A percentile compares a stretch with the other conserved stretches of the same genome.
phyloP scores from a whole-genome alignment of 2,888 invertebrate genomes.

The Drosophila subquinaria region DNA sequence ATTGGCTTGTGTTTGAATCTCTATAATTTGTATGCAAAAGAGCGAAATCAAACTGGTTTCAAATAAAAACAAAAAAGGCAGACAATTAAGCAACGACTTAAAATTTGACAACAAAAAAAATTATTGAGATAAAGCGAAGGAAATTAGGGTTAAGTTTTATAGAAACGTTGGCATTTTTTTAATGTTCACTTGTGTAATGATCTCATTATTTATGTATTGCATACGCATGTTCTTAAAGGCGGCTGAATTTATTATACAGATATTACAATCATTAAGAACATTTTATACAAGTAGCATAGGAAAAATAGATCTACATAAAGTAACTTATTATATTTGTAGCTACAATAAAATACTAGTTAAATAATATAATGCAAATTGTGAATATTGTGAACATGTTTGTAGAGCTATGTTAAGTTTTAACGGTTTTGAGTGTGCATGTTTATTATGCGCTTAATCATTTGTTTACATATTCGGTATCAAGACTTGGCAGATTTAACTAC shows the following conservation, averaged over 20 bases:
- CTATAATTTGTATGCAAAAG: slow-evolving; percentile 15
- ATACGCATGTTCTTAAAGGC: slow-evolving; percentile 1
- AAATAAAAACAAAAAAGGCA: background rate
- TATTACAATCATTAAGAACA: background rate
- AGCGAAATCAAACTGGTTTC: slow-evolving; percentile 19
- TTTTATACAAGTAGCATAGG: background rate
- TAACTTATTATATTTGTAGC: background rate
- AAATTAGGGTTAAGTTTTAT: background rate
- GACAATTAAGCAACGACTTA: background rate
- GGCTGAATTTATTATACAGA: background rate
- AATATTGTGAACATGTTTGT: background rate
- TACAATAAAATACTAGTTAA: background rate
- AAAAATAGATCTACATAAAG: background rate
- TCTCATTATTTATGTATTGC: background rate
- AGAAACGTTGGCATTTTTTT: background rate
- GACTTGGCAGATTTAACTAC: slow-evolving; percentile 12
- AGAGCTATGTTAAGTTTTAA: slow-evolving; percentile 10
- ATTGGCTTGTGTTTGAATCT: background rate
- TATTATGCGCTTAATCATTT: slow-evolving; percentile 29
- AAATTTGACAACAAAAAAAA: background rate
- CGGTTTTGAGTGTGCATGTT: background rate
- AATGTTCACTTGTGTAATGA: slow-evolving; percentile 2
- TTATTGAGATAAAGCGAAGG: background rate
- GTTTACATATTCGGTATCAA: slow-evolving; percentile 26
- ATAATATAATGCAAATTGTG: background rate